Conservation (phyloP, 2,113 vertebrate species). For the Clupea harengus region DNA sequence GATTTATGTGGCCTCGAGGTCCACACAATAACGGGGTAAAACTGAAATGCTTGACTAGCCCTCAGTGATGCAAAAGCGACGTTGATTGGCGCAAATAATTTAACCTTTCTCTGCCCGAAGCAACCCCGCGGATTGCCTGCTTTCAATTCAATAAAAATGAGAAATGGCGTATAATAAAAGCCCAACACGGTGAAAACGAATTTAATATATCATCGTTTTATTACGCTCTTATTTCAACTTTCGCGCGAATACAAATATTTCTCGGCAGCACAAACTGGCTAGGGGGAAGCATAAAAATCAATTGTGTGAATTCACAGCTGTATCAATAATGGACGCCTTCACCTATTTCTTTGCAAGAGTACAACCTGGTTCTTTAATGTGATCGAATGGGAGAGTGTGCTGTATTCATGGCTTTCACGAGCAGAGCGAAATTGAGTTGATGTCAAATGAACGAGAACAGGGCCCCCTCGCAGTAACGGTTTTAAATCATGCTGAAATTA, state of each 20-base stretch:
- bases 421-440: not conserved
- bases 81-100: slow-evolving; percentile 75
- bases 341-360: slow-evolving; percentile 51
- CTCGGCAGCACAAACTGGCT: slow-evolving; percentile 74
- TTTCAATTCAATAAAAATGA: slow-evolving; percentile 80
- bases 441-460: not conserved
- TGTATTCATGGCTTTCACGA: slow-evolving; percentile 32
- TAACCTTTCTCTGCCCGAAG: slow-evolving; percentile 68
- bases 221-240: slow-evolving; percentile 82
- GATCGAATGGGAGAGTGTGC: slow-evolving; percentile 61
- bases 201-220: slow-evolving; percentile 83
- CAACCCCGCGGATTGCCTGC: slow-evolving; percentile 59
- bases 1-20: slow-evolving; percentile 44
- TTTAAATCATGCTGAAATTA: not conserved
- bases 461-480: not conserved
- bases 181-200: slow-evolving; percentile 75
- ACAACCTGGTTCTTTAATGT: slow-evolving; percentile 61
- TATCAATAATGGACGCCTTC: slow-evolving; percentile 73
- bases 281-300: slow-evolving; percentile 81
- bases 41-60: slow-evolving; percentile 39
- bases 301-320: slow-evolving; percentile 74
- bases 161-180: slow-evolving; percentile 78
- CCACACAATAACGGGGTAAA: slow-evolving; percentile 34
- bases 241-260: slow-evolving; percentile 77
- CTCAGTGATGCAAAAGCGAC: slow-evolving; percentile 44